Evolutionary conservation across 37 sponge, comb jelly and placozoan genomes (phyloP).

Genomic region (Dysidea cf. avara): DNA sequence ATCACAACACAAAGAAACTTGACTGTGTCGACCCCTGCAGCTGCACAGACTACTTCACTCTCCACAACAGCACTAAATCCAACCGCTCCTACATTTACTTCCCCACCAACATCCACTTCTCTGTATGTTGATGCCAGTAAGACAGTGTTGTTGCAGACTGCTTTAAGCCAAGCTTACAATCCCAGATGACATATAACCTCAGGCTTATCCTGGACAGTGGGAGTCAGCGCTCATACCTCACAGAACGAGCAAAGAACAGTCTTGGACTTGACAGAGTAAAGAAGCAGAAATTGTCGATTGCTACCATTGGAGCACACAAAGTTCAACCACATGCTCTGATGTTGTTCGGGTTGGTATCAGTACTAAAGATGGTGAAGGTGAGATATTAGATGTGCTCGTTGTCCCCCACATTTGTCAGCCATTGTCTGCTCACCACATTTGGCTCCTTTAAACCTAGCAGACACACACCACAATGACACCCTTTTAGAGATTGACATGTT

Average conservation of each 20-base stretch:
- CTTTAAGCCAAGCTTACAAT: constrained; percentile 1
- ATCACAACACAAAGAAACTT: not conserved
- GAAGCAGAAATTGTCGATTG: not conserved
- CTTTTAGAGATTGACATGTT: not conserved
- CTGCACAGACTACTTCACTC: not conserved
- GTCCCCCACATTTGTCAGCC: not conserved
- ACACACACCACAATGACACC: not conserved
- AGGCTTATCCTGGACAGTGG: too few species aligned
- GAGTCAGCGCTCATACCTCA: too few species aligned
- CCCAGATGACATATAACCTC: too few species aligned
- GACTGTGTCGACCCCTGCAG: too few species aligned
- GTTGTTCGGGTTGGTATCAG: too few species aligned
- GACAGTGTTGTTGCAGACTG: constrained; percentile 21
- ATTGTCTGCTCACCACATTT: not conserved
- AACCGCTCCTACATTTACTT: constrained; percentile 2
- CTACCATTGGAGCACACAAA: not conserved
- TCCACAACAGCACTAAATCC: not conserved
- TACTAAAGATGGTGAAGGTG: not conserved
- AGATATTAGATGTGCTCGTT: not conserved
- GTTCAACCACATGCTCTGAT: not conserved
- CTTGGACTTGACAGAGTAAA: too few species aligned
- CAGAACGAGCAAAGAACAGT: too few species aligned
- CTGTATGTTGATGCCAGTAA: constrained; percentile 1
- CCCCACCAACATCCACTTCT: too few species aligned
- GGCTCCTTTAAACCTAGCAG: not conserved